These are phyloP conservation scores for Hyphantria cunea DNA, from an alignment of 1,140 invertebrate species.

Conservation along the genomic window DNA sequence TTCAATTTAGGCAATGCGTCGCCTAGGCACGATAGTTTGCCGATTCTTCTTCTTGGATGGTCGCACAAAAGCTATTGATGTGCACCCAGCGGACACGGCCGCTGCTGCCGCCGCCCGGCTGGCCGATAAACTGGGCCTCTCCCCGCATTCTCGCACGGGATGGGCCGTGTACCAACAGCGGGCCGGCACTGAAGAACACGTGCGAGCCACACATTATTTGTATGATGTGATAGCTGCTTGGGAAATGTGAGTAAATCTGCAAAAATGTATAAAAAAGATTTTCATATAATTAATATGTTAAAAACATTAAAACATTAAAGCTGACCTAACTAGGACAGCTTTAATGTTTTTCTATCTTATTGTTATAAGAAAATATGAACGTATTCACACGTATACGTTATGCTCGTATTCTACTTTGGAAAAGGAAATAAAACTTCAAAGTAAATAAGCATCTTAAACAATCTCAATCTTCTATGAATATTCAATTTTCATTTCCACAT, in stretches of 20 bases:
- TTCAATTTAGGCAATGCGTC: conserved; percentile 89
- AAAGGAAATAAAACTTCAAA: too few species aligned
- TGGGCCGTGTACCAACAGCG: conserved; percentile 96
- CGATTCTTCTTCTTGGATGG: conserved; percentile 98
- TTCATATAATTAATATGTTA: too few species aligned
- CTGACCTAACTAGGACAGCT: too few species aligned
- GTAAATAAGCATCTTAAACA: too few species aligned
- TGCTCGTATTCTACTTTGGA: too few species aligned
- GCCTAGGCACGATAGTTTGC: conserved; percentile 95
- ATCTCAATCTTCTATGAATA: too few species aligned
- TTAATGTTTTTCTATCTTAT: too few species aligned
- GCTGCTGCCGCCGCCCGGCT: conserved; percentile 94
- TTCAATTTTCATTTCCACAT: too few species aligned
- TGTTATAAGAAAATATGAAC: too few species aligned
- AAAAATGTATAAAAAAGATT: too few species aligned
- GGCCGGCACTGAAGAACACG: conserved; percentile 93
- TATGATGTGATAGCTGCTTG: conserved; percentile 97
- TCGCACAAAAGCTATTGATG: conserved; percentile 96
- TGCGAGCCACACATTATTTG: conserved; percentile 95
- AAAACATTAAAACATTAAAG: too few species aligned
- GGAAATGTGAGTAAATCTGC: conserved; percentile 75
- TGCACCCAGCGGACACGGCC: conserved; percentile 96
- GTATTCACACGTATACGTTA: too few species aligned
- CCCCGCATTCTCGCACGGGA: conserved; percentile 88
- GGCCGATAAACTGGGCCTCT: conserved; percentile 93